Percentiles rank a stretch among this genome's conserved stretches.
These are phyloP conservation scores for Sylvietta virens DNA, from an alignment of 2,113 vertebrate species.

Conservation along the genomic window DNA sequence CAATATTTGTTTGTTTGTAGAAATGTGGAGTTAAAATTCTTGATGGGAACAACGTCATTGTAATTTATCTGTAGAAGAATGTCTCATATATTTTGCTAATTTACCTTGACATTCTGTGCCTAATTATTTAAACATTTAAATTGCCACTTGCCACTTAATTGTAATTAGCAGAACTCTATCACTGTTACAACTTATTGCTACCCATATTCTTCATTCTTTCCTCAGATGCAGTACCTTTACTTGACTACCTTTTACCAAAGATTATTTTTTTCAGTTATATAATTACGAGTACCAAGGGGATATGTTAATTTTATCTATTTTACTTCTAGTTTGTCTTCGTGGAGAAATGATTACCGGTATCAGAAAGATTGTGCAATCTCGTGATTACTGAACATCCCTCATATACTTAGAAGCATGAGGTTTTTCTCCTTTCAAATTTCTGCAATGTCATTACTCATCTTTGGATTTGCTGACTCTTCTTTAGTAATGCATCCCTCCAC, in stretches of 20 bases:
- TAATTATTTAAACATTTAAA: background rate
- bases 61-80: background rate
- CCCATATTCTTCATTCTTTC: background rate
- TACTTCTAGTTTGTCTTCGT: background rate
- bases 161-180: background rate
- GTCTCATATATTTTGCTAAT: background rate
- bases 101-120: background rate
- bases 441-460: background rate
- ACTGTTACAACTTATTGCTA: background rate
- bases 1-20: background rate
- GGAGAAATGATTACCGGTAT: background rate
- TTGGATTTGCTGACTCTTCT: background rate
- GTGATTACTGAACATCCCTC: background rate
- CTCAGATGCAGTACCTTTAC: background rate
- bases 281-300: background rate
- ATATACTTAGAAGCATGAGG: accelerated
- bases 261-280: background rate
- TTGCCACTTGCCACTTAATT: background rate
- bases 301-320: background rate
- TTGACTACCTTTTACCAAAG: background rate
- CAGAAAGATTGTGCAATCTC: background rate
- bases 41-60: background rate
- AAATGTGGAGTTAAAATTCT: background rate
- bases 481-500: background rate
- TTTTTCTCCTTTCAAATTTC: background rate